These are phyloP conservation scores for Centropus unirufus DNA, from an alignment of 2,113 vertebrate species.

Conservation along the genomic window DNA sequence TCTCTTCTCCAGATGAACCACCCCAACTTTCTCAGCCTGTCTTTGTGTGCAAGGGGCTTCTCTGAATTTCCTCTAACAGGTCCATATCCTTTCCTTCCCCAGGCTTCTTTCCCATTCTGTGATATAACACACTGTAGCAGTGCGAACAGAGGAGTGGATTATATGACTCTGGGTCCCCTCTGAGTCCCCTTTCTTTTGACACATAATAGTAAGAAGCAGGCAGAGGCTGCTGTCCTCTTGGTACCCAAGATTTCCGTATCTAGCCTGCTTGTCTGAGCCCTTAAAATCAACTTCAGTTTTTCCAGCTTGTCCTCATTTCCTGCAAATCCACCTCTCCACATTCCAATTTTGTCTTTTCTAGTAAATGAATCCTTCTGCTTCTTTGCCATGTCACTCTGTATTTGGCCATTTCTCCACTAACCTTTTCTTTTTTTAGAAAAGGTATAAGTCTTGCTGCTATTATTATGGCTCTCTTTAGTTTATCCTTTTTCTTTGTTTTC, in stretches of 20 bases:
- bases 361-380: not conserved
- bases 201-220: fast-evolving
- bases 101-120: not conserved
- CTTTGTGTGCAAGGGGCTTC: no score
- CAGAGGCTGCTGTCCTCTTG: not conserved
- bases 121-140: fast-evolving
- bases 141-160: fast-evolving
- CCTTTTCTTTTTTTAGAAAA: not conserved
- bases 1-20: no score
- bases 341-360: not conserved
- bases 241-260: not conserved
- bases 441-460: not conserved
- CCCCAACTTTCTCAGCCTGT: no score
- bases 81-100: not conserved
- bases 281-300: not conserved
- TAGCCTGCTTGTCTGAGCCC: not conserved
- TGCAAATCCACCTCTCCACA: not conserved
- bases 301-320: not conserved
- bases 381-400: not conserved
- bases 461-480: not conserved
- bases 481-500: not conserved
- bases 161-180: not conserved
- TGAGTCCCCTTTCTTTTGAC: not conserved
- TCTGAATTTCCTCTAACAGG: no score
- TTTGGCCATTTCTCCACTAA: not conserved